A percentile compares a stretch with the other conserved stretches of the same genome.
Evolutionary conservation across 2,113 vertebrate genomes (phyloP).

Genomic region (Ptyas mucosa): DNA sequence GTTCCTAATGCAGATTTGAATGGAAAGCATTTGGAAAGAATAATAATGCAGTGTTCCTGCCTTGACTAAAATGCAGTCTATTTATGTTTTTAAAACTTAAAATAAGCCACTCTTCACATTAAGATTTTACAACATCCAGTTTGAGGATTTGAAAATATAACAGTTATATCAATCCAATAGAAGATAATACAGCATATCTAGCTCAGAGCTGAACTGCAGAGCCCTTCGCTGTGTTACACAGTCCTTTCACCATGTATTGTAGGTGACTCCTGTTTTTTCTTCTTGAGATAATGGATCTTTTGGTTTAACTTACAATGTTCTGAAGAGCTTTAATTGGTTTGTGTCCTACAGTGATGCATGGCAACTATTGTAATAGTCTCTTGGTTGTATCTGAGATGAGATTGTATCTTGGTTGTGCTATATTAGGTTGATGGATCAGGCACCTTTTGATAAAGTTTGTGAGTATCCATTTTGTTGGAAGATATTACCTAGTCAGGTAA

Average conservation of each 20-base stretch:
- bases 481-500: background rate
- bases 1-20: background rate
- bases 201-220: background rate
- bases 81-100: background rate
- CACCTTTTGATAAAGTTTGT: background rate
- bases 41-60: background rate
- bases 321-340: background rate
- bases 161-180: background rate
- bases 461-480: background rate
- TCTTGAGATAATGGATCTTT: background rate
- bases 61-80: background rate
- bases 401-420: background rate
- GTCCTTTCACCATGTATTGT: background rate
- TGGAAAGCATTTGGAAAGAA: no score
- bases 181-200: background rate
- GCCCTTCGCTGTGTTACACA: background rate
- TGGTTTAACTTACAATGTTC: background rate
- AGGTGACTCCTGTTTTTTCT: background rate
- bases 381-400: background rate
- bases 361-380: background rate
- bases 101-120: background rate
- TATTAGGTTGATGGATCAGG: background rate
- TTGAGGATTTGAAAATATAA: background rate
- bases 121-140: background rate
- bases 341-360: background rate